Conservation (phyloP, 2,797 vertebrate genomes). For the Lithobates sylvaticus region DNA sequence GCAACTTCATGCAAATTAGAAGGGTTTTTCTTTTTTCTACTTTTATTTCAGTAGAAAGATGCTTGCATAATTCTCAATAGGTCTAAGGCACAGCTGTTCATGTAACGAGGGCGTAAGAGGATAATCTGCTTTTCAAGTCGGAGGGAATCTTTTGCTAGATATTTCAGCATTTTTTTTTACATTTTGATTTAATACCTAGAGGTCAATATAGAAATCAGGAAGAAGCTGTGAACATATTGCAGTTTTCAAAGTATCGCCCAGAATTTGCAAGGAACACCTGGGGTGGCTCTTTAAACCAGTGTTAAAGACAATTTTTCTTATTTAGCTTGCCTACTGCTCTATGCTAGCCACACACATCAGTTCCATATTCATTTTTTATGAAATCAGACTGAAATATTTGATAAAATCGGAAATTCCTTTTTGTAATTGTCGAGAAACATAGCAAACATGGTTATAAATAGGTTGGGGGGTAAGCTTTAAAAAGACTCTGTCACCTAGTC, state of each 20-base stretch:
- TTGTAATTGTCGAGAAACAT: no score
- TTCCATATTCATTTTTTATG: no score
- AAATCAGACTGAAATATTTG: no score
- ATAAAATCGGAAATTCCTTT: no score
- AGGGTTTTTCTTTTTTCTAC: not conserved
- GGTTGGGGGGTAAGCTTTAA: no score
- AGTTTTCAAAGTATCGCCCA: not conserved
- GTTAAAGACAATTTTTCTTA: no score
- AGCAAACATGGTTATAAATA: no score
- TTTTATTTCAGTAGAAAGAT: not conserved
- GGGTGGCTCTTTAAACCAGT: no score
- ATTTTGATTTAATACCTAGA: not conserved
- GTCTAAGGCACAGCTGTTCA: conserved; percentile 36
- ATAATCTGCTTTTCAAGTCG: not conserved
- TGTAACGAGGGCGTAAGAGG: conserved; percentile 1
- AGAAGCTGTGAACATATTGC: not conserved
- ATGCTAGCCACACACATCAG: no score
- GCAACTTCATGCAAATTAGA: not conserved
- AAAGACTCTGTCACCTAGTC: no score
- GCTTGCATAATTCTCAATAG: not conserved
- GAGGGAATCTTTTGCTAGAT: not conserved
- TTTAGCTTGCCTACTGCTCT: no score
- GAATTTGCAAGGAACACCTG: no score
- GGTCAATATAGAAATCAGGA: not conserved
- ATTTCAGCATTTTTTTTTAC: not conserved